A percentile compares a stretch with the other conserved stretches of the same genome.
Conservation (phyloP, 2,888 invertebrate genomes). For the Seira musarum region DNA sequence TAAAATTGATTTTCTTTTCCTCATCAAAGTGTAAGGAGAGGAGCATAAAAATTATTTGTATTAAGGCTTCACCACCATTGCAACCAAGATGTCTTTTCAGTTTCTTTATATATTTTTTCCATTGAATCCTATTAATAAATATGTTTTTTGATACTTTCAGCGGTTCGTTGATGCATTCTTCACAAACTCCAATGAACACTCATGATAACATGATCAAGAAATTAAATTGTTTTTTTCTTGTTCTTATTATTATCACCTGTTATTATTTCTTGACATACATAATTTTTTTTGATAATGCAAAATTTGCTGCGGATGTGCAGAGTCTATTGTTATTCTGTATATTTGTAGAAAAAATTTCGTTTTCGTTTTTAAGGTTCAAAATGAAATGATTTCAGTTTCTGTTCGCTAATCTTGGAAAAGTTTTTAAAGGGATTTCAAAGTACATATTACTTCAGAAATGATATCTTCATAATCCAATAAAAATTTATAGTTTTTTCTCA, state of each 20-base stretch:
- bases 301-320: slow-evolving; percentile 14
- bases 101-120: too few species aligned
- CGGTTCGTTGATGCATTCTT: neutral
- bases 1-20: too few species aligned
- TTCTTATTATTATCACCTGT: slow-evolving; percentile 13
- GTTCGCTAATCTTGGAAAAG: neutral
- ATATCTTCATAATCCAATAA: slow-evolving; percentile 1
- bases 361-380: slow-evolving; percentile 6
- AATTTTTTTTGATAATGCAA: neutral
- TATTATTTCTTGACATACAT: neutral
- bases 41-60: neutral
- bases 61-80: too few species aligned
- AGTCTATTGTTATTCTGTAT: neutral
- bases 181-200: neutral
- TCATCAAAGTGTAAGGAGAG: neutral
- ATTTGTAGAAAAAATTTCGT: slow-evolving; percentile 10
- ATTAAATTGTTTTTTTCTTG: slow-evolving; percentile 11
- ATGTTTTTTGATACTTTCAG: too few species aligned
- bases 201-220: neutral
- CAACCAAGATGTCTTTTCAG: slow-evolving; percentile 2
- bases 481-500: neutral
- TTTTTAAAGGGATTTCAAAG: neutral
- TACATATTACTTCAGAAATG: neutral
- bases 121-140: too few species aligned
- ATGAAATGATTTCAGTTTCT: slow-evolving; percentile 2